A percentile compares a stretch with the other conserved stretches of the same genome.
Conservation (phyloP, 2,113 vertebrate species). For the Sakesphorus luctuosus region DNA sequence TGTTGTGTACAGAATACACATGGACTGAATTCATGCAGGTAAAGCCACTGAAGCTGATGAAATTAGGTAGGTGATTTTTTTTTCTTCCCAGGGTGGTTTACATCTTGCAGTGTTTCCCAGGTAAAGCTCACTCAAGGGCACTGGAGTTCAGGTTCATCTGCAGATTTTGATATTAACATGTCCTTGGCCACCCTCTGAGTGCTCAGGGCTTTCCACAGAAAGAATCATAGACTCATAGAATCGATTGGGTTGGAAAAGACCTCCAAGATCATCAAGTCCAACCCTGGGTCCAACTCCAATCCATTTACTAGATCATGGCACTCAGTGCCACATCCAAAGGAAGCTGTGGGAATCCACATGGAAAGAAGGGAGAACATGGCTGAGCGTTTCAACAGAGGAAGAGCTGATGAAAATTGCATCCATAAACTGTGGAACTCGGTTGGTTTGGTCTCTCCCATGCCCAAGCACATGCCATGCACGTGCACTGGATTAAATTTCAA, state of each 20-base stretch:
- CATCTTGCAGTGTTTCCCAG: neutral
- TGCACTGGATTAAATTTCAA: neutral
- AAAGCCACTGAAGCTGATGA: neutral
- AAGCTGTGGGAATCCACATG: neutral
- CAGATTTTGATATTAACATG: neutral
- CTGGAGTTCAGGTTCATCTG: neutral
- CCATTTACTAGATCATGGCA: too few species aligned
- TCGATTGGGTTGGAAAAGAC: too few species aligned
- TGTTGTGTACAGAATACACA: neutral
- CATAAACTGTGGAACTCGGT: neutral
- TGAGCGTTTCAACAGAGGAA: neutral
- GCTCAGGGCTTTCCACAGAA: fast-evolving
- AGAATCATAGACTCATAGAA: too few species aligned
- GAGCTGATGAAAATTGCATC: neutral
- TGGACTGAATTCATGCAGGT: neutral
- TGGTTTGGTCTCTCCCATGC: neutral
- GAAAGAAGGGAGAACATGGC: neutral
- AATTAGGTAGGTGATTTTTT: neutral
- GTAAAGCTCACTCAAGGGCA: neutral
- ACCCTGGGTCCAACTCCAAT: too few species aligned
- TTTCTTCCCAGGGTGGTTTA: neutral
- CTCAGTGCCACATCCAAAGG: too few species aligned
- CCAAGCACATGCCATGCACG: fast-evolving
- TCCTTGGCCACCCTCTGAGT: neutral
- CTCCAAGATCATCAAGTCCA: too few species aligned